These are phyloP conservation scores for Dicroscelio sp. DNA, from an alignment of 2,888 invertebrate species.

Conservation along the genomic window DNA sequence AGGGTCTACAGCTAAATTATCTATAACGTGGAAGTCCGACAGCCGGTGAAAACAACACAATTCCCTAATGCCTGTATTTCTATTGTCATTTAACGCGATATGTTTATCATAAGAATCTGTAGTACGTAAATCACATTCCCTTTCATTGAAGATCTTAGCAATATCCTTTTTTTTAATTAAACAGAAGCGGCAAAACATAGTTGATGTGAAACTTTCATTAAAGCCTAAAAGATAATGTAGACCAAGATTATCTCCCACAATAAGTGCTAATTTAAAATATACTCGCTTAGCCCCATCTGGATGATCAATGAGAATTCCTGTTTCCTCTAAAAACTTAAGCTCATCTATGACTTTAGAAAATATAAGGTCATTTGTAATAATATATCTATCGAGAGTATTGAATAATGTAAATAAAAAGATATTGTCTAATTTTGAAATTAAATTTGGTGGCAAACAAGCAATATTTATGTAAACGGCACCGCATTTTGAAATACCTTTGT, in stretches of 20 bases:
- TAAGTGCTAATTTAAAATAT: conserved; percentile 73
- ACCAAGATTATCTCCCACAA: conserved; percentile 78
- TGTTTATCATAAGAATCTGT: not conserved
- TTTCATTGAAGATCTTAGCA: conserved; percentile 18
- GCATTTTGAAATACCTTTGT: conserved; percentile 82
- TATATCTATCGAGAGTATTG: conserved; percentile 78
- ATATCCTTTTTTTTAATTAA: conserved; percentile 52
- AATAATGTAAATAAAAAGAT: conserved; percentile 81
- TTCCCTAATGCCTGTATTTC: not conserved
- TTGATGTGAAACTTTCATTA: conserved; percentile 72
- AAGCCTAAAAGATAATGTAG: conserved; percentile 44
- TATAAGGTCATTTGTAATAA: conserved; percentile 69
- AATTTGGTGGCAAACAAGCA: conserved; percentile 74
- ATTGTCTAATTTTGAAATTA: conserved; percentile 78
- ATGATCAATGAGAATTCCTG: conserved; percentile 66
- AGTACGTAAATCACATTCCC: not conserved
- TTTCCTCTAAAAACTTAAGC: conserved; percentile 65
- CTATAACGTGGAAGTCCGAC: not conserved
- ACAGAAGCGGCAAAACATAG: conserved; percentile 80
- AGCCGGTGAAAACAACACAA: not conserved
- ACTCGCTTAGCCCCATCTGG: conserved; percentile 14
- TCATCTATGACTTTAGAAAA: conserved; percentile 79
- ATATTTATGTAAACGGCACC: conserved; percentile 78
- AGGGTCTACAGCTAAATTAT: conserved; percentile 6
- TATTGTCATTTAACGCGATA: not conserved